Evolutionary conservation across 2,113 vertebrate genomes (phyloP), one percentile per base, ranked within the genome.

Genomic region (Brachyhypopomus occidentalis): DNA sequence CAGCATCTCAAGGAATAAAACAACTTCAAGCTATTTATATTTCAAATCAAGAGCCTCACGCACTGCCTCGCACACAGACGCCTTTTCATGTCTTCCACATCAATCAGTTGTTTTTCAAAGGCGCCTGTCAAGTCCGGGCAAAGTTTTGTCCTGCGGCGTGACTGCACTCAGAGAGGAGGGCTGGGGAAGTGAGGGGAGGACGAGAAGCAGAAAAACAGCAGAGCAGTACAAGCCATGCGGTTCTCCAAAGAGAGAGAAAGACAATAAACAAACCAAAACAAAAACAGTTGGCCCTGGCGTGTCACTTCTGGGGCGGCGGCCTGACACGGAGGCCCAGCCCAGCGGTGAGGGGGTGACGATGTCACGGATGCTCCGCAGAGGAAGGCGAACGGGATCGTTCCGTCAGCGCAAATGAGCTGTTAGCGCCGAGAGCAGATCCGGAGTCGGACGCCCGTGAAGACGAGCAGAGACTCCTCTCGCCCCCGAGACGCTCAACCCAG

Each of bases 1-100:
- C 86, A 69, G 72, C 79, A 77, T 88, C 81, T 84, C 81, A 83
- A 87, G 87, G 60, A 89, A 89, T 87, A 82, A 89, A 88, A 88
- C 16, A 20, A 80, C 88, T 83, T 88, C 89, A 87, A 90, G 92
- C 92, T 88, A 92, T 92, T 90, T 89, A 88, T 89, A 86, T 82
- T 88, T 85, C 83, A 88, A 90, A 91, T 90, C 88, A 89, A 85
- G 89, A 60, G 62, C 77, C 82, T 83, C 83, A 67, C 73, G 85
- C 80, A 82, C 84, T 85, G 84, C 85, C 79, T 87, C 64, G 83
- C 88, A 89, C 83, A 86, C 88, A 91, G 89, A 83, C 86, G 84
- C 63, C 84, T 87, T 86, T 84, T 81, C 81, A 81, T 79, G 63
- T 84, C 86, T 83, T 63, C 63, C 59, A 55, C 48, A 62, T 83